Base-by-base conservation (phyloP, 2,113 vertebrate genomes). In the Pungitius pungitius region DNA sequence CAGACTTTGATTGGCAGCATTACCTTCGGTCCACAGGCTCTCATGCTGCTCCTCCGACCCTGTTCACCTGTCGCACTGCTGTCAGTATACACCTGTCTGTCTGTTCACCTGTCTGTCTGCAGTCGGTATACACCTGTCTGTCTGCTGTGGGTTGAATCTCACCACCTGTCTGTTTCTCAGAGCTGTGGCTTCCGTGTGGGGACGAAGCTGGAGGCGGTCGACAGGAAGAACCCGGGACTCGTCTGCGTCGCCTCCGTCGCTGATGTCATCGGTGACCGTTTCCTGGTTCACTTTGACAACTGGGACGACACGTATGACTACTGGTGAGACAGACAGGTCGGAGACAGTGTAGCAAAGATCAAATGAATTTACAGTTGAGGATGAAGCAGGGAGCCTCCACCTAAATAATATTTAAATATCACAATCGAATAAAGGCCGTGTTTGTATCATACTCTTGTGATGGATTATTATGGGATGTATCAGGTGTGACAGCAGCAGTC, bases 401-500 rank as follows among this genome's bases (percentile, higher is more conserved):
- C 33, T 35, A 1, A 35, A 35, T 7, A 35, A 35, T 30, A 30
- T 30, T 30, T 30, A 1, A 30, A 30, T 30, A 30, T 30, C 30
- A 30, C 30, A 3, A 30, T 30, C 3, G 30, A 4, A 30, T 30
- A 30, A 5, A 30, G 30, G 6, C 30, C 30, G 1, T 22, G n/a
- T 51, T 3, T 51, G 47, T 20, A 49, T 22, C 11, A 43, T 14
- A 43, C 14, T 43, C 45, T 22, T 49, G 10, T 55, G 52, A 47
- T 47, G 18, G 40, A 27, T 30, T 27, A 11, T 54, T 6, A 26
- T 26, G 24, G 51, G 26, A 27, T 17, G 10, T 13, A 2, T 26
- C 89, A 96, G 96, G 96, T 97, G 96, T 90, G 94, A 96, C 89
- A 93, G 94, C 15, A 95, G 93, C 93, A 97, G 95, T 90, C 95